phyloP scores from a whole-genome alignment of 2,888 invertebrate species.

The Spodoptera exigua region DNA sequence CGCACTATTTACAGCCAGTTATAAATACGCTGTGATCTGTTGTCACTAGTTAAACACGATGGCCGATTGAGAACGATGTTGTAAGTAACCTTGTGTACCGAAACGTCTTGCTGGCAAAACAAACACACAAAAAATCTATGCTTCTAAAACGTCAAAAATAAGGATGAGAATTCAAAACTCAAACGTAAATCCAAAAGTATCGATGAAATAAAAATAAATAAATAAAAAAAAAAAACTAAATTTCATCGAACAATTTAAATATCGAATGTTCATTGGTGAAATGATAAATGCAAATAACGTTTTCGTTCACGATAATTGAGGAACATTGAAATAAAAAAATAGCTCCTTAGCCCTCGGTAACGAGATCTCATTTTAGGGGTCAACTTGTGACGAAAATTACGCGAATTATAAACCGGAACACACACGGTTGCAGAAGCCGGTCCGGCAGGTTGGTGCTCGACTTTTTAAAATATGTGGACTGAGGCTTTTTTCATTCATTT shows the following conservation, averaged over 20 bases:
- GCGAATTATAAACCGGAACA: constrained; percentile 68
- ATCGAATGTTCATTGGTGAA: constrained; percentile 15
- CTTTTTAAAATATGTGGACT: constrained; percentile 57
- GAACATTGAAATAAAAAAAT: constrained; percentile 61
- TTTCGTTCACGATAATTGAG: constrained; percentile 30
- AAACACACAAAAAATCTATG: constrained; percentile 31
- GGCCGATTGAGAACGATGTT: constrained; percentile 45
- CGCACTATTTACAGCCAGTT: constrained; percentile 66
- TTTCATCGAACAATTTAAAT: constrained; percentile 17
- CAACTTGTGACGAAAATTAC: constrained; percentile 68
- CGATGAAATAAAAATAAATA: background rate
- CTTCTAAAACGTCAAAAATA: constrained; percentile 5
- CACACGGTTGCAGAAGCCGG: constrained; percentile 53
- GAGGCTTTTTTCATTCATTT: constrained; percentile 62
- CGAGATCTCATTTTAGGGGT: constrained; percentile 62
- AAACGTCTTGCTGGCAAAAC: constrained; percentile 47
- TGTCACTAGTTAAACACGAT: constrained; percentile 60
- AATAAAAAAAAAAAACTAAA: background rate
- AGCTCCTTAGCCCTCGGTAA: constrained; percentile 51
- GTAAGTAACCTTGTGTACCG: constrained; percentile 48
- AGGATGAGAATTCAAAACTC: background rate
- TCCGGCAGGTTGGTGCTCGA: constrained; percentile 59
- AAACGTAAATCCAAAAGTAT: too few relatives aligned
- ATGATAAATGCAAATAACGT: constrained; percentile 8
- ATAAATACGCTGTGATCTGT: constrained; percentile 63